Evolutionary conservation across 2,888 invertebrate genomes (phyloP), one percentile per base, ranked within the genome.

Genomic region (Bombylius major): DNA sequence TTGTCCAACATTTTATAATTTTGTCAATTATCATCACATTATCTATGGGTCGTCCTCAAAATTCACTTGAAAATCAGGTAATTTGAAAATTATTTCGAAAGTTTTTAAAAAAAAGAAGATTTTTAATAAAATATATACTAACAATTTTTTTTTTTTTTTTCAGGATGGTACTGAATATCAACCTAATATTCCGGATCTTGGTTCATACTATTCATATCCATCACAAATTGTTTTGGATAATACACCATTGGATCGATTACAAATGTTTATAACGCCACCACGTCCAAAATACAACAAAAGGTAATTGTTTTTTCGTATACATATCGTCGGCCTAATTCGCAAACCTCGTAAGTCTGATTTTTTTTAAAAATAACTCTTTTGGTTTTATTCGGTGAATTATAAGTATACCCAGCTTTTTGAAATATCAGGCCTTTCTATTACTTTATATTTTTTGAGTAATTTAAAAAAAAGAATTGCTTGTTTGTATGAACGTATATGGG

Each of bases 221-320:
- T 63, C 67, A 0, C 69, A 69, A 59, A 62, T 65, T 31, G 58
- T 65, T 6, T 67, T 70, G 36, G 69, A 70, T 44, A 66, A 63
- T 45, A 64, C 67, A 51, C 69, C 70, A 50, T 59, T 70, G 64
- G 70, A 71, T 56, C 66, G 69, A 23, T 56, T 71, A 55, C 69
- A 70, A 62, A 67, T 70, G 67, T 61, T 71, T 4, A 64, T 69
- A 34, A 67, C 67, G 1, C 69, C 67, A 58, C 66, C 69, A 54
- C 62, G 68, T 47, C 70, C 70, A 47, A 65, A 64, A 70, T 71
- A 63, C 11, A 42, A 8, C 5, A 42, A 42, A 42, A 42, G 11
- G 39, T 42, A 42, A 42, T 11, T 42, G 8, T 42, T 42, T 42
- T 42, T 42, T 42, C n/a, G n/a, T n/a, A n/a, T n/a, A n/a, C n/a